Conservation (phyloP, 2,797 vertebrate genomes). For the Hafferia zeledoni region DNA sequence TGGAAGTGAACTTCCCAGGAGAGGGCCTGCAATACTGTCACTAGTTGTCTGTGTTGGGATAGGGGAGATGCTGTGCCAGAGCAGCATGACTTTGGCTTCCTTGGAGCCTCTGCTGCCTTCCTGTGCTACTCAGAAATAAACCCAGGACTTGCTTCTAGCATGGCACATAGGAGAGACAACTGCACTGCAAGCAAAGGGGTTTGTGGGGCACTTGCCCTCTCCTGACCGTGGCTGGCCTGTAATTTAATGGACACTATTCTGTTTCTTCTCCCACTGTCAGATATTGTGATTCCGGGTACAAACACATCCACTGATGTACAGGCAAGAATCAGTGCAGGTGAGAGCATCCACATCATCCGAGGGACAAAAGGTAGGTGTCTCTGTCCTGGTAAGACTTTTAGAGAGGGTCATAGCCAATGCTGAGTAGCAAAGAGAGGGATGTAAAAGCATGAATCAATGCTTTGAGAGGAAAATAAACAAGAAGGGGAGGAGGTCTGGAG, state of each 20-base stretch:
- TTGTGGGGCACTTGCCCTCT: neutral
- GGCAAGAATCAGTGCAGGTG: constrained; percentile 94
- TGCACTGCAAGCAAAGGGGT: neutral
- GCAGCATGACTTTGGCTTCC: neutral
- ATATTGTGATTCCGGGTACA: constrained; percentile 97
- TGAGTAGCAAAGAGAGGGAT: neutral
- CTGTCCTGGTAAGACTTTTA: neutral
- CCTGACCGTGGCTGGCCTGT: neutral
- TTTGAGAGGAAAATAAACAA: neutral
- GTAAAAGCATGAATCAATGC: neutral
- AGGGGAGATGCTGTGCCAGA: neutral
- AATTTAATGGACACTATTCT: neutral
- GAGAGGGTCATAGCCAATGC: neutral
- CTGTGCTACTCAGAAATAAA: neutral
- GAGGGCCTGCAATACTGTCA: rapidly evolving
- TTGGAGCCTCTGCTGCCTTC: neutral
- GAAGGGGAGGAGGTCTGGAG: neutral
- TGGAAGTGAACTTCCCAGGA: neutral
- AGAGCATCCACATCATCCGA: constrained; percentile 96
- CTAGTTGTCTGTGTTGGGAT: neutral
- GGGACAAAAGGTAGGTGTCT: constrained; percentile 91
- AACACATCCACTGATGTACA: constrained; percentile 95
- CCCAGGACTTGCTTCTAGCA: neutral
- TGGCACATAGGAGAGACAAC: neutral
- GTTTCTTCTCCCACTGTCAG: constrained; percentile 73